These are phyloP conservation scores for Catharus fuscescens DNA, from an alignment of 2,113 vertebrate genomes.

Conservation along the genomic window DNA sequence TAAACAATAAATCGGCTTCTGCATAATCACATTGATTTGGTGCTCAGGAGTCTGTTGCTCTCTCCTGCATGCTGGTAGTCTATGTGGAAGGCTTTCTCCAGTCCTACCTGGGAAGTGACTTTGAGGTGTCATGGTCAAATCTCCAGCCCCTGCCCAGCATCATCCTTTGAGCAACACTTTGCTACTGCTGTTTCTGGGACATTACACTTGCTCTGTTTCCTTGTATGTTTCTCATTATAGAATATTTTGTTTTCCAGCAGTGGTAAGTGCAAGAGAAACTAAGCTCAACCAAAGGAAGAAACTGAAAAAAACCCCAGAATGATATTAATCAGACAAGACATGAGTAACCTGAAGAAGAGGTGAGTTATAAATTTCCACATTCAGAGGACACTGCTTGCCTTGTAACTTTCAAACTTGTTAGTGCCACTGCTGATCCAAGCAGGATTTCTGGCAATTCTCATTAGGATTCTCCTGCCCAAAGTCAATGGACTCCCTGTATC, in stretches of 20 bases:
- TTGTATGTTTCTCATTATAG: constrained; percentile 58
- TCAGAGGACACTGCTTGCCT: constrained; percentile 44
- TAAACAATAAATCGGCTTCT: too few species aligned
- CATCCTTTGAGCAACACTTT: constrained; percentile 42
- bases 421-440: constrained; percentile 50
- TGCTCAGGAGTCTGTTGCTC: too few species aligned
- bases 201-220: constrained; percentile 56
- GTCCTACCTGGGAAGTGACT: constrained; percentile 20
- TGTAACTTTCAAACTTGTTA: constrained; percentile 65
- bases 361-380: constrained; percentile 48
- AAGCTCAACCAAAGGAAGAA: not conserved
- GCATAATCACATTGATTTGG: too few species aligned
- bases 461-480: constrained; percentile 47
- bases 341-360: not conserved
- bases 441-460: constrained; percentile 61
- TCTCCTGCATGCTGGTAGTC: constrained; percentile 18
- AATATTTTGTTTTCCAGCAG: constrained; percentile 64
- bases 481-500: not conserved
- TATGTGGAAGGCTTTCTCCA: constrained; percentile 49
- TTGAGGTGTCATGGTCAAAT: constrained; percentile 18
- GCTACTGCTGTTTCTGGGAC: not conserved
- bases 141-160: not conserved
- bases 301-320: not conserved
- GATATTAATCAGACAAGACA: not conserved
- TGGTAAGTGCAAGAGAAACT: not conserved